phyloP scores from a whole-genome alignment of 2,113 vertebrate species.

The Antigone vipio region DNA sequence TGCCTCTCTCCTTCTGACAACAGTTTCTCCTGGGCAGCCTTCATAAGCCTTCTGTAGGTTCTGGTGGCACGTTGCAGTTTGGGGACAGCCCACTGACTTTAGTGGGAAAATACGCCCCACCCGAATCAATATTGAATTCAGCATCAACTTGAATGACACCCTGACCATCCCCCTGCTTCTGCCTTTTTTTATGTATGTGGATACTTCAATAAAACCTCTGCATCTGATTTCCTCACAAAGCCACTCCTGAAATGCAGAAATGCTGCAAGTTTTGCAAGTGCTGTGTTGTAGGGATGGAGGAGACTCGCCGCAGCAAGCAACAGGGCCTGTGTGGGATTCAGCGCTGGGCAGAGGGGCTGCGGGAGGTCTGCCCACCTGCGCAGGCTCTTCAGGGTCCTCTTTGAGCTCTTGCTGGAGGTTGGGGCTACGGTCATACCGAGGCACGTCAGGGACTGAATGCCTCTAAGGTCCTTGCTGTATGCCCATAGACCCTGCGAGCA shows the following conservation, averaged over 20 bases:
- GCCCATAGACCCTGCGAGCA: not conserved
- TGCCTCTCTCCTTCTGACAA: not conserved
- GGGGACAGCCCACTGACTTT: not conserved
- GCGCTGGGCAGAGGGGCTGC: not conserved
- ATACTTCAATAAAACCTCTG: not conserved
- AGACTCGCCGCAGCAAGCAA: fast-evolving
- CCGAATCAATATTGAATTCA: not conserved
- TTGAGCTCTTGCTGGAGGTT: not conserved
- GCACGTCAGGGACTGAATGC: not conserved
- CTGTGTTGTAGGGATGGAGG: not conserved
- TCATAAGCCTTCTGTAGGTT: not conserved
- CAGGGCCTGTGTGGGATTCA: not conserved
- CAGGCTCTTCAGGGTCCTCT: not conserved
- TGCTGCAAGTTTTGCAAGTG: not conserved
- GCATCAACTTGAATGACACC: not conserved
- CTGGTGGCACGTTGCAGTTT: fast-evolving
- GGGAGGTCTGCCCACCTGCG: not conserved
- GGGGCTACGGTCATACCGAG: fast-evolving
- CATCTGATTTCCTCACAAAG: not conserved
- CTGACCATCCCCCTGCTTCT: not conserved
- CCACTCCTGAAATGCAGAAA: not conserved
- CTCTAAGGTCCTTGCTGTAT: not conserved
- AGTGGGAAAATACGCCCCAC: not conserved
- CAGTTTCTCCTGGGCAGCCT: not conserved
- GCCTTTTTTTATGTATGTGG: not conserved